Evolutionary conservation across 2,113 vertebrate species (phyloP).

Genomic region (Ondatra zibethicus): DNA sequence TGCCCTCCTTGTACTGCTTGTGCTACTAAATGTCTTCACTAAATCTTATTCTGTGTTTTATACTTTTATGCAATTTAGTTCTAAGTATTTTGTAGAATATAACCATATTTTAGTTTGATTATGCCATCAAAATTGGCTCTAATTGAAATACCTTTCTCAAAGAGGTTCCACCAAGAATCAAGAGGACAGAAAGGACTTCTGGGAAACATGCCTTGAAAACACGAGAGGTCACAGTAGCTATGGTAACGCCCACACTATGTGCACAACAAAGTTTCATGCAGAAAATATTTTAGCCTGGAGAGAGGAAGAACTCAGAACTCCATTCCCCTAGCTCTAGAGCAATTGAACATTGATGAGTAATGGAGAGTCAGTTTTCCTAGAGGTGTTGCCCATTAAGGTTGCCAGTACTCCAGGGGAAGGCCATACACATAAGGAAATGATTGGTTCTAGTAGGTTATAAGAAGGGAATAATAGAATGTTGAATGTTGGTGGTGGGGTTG

Average conservation of each 20-base stretch:
- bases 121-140: background rate
- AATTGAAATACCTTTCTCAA: background rate
- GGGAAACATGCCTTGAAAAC: background rate
- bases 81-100: background rate
- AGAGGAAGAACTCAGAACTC: background rate
- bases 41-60: background rate
- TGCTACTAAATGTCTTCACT: background rate
- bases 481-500: background rate
- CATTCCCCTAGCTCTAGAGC: background rate
- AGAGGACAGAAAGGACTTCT: background rate
- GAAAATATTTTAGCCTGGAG: background rate
- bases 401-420: background rate
- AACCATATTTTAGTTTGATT: background rate
- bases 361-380: background rate
- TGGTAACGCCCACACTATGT: rapidly evolving
- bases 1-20: background rate
- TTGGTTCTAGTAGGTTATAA: background rate
- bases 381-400: background rate
- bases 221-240: no score
- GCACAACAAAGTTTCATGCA: background rate
- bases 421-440: background rate
- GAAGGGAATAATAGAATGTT: background rate
- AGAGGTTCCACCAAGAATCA: no score
- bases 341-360: background rate
- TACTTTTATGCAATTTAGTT: background rate